These are phyloP conservation scores for Aphidius colemani DNA, from an alignment of 2,888 invertebrate species.

Conservation along the genomic window DNA sequence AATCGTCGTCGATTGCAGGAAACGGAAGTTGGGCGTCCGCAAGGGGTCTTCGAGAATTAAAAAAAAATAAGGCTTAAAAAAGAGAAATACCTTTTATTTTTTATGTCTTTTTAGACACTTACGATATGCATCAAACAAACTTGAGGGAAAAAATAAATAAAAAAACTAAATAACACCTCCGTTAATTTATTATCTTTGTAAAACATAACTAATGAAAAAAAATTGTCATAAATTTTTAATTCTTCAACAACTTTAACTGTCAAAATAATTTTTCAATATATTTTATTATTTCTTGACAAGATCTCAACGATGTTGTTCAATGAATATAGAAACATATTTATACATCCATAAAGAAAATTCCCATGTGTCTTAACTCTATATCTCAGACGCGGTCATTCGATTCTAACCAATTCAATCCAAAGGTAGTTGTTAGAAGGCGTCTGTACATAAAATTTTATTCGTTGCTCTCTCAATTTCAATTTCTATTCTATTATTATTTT, in stretches of 20 bases:
- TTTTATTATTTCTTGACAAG: not conserved
- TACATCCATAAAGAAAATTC: conserved; percentile 15
- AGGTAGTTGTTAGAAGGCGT: conserved; percentile 25
- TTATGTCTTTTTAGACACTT: too few species aligned
- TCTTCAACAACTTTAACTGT: not conserved
- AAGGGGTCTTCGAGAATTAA: conserved; percentile 5
- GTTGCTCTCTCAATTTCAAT: too few species aligned
- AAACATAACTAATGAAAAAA: not conserved
- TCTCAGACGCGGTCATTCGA: conserved; percentile 19
- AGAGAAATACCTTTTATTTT: not conserved
- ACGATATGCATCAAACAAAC: too few species aligned
- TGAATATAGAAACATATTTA: not conserved
- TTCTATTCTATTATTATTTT: conserved; percentile 15
- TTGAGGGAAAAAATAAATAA: not conserved
- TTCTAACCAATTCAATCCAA: conserved; percentile 13
- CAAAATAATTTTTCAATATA: not conserved
- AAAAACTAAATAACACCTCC: not conserved
- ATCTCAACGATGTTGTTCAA: not conserved
- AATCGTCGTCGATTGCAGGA: conserved; percentile 11
- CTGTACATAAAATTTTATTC: not conserved
- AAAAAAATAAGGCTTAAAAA: conserved; percentile 15
- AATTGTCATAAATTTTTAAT: not conserved
- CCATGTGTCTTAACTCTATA: conserved; percentile 13
- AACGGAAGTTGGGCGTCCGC: conserved; percentile 19
- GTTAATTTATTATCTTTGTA: not conserved